Evolutionary conservation across 2,888 invertebrate genomes (phyloP).

Genomic region (Epirrita christyi): DNA sequence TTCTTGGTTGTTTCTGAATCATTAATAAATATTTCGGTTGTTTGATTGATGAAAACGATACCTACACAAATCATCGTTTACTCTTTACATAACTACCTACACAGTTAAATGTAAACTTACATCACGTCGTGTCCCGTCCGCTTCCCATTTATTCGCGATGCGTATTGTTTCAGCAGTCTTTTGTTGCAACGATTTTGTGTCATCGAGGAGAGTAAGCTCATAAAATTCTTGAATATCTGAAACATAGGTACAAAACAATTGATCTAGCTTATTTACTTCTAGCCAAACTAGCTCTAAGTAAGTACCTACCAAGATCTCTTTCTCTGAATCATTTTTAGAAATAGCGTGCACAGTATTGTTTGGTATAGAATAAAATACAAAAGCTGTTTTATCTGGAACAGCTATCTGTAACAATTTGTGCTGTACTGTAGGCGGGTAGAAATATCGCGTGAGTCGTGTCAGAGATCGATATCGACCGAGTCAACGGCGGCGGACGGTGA

Average conservation of each 20-base stretch:
- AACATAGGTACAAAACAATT: conserved; percentile 16
- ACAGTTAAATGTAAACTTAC: conserved; percentile 51
- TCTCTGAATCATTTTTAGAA: neutral
- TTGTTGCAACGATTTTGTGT: conserved; percentile 97
- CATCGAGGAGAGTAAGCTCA: conserved; percentile 97
- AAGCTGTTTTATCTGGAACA: conserved; percentile 41
- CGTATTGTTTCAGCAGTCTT: conserved; percentile 98
- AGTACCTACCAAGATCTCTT: neutral
- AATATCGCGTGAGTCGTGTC: conserved; percentile 61
- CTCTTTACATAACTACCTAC: neutral
- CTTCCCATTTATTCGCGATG: conserved; percentile 97
- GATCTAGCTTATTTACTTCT: no score
- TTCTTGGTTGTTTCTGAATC: no score
- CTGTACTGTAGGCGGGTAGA: conserved; percentile 44
- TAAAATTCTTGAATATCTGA: conserved; percentile 99
- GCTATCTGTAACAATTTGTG: conserved; percentile 50
- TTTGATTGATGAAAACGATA: conserved; percentile 1
- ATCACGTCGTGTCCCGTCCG: conserved; percentile 76
- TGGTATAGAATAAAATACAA: conserved; percentile 14
- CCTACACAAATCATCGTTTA: neutral
- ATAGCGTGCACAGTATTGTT: conserved; percentile 5
- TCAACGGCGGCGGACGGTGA: conserved; percentile 51
- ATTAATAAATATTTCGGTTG: neutral
- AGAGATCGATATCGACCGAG: conserved; percentile 64
- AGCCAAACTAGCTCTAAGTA: neutral